A percentile compares a stretch with the other conserved stretches of the same genome.
Conservation (phyloP, 2,888 invertebrate species). For the Mythimna impura region DNA sequence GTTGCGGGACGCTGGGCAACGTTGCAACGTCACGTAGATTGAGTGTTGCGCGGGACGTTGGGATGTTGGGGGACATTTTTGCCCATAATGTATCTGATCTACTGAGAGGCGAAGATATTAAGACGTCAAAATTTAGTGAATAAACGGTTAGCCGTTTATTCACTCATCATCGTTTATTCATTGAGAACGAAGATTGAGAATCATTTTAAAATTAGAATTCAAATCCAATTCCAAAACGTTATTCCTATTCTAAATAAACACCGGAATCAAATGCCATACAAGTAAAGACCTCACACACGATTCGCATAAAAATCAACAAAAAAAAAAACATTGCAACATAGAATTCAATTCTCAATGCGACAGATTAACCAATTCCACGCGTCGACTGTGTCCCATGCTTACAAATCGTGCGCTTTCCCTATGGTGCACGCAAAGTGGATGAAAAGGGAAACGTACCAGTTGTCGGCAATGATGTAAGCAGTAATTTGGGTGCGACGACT, state of each 20-base stretch:
- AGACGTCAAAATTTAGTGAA: too few species aligned
- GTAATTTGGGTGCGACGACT: slow-evolving; percentile 53
- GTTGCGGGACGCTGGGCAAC: too few species aligned
- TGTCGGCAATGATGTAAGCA: slow-evolving; percentile 46
- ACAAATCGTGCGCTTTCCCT: slow-evolving; percentile 51
- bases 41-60: too few species aligned
- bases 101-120: too few species aligned
- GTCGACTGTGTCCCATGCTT: slow-evolving; percentile 25
- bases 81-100: too few species aligned
- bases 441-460: slow-evolving; percentile 51
- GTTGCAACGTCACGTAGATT: too few species aligned
- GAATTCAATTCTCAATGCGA: slow-evolving; percentile 46
- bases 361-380: slow-evolving; percentile 40
- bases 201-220: not conserved
- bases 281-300: slow-evolving; percentile 18
- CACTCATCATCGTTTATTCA: too few species aligned
- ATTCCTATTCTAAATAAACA: not conserved
- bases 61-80: too few species aligned
- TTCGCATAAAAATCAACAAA: slow-evolving; percentile 34
- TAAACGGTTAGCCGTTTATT: too few species aligned
- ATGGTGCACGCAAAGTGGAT: slow-evolving; percentile 32
- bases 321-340: slow-evolving; percentile 32
- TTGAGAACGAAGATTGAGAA: too few species aligned
- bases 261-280: slow-evolving; percentile 44
- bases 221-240: not conserved